Conservation (phyloP, 2,888 invertebrate genomes). For the Cryptus armator region DNA sequence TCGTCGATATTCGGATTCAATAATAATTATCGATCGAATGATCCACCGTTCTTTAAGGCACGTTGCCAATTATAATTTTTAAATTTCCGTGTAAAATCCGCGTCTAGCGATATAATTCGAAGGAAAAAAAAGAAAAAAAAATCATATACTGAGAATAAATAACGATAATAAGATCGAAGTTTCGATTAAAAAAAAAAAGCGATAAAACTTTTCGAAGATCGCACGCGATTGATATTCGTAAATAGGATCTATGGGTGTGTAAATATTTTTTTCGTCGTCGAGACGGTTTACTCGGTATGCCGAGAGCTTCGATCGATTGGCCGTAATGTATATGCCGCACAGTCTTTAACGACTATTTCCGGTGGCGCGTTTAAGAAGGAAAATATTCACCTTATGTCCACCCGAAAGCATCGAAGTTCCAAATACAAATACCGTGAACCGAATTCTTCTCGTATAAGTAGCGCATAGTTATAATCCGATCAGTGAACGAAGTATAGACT, state of each 20-base stretch:
- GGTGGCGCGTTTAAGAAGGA: not conserved
- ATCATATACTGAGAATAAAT: slow-evolving; percentile 24
- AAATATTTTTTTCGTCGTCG: slow-evolving; percentile 50
- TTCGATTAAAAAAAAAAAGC: not conserved
- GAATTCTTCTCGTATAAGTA: slow-evolving; percentile 43
- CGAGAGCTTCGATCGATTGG: slow-evolving; percentile 4
- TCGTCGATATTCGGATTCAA: not conserved
- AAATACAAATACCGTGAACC: slow-evolving; percentile 32
- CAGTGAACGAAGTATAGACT: slow-evolving; percentile 37
- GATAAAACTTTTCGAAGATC: not conserved
- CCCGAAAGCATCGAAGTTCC: slow-evolving; percentile 25
- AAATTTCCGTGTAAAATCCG: slow-evolving; percentile 9
- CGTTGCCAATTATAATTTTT: slow-evolving; percentile 6
- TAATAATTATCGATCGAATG: slow-evolving; percentile 14
- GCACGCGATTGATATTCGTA: slow-evolving; percentile 53
- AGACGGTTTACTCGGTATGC: slow-evolving; percentile 15
- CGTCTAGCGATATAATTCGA: slow-evolving; percentile 6
- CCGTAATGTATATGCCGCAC: not conserved
- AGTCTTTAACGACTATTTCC: not conserved
- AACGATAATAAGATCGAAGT: slow-evolving; percentile 4
- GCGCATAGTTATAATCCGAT: slow-evolving; percentile 32
- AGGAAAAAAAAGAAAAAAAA: slow-evolving; percentile 1
- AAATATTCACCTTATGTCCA: not conserved
- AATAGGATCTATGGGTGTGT: slow-evolving; percentile 56
- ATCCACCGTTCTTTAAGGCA: slow-evolving; percentile 6